Base-by-base conservation (phyloP, 2,113 vertebrate genomes). In the Gobius niger region DNA sequence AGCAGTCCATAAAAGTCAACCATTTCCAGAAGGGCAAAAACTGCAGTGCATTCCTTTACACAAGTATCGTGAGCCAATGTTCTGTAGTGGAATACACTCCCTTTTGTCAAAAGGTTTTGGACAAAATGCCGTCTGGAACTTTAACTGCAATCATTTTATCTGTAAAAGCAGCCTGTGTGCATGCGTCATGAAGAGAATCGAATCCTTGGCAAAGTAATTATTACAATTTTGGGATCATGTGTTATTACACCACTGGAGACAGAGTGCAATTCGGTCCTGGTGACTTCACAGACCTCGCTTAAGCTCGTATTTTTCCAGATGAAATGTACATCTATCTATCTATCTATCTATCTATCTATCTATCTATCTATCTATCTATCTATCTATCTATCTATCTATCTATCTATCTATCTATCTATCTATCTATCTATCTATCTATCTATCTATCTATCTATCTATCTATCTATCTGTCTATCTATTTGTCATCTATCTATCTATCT, bases 261-360 rank as follows among this genome's bases (percentile, higher is more conserved):
- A 76, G 42, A 46, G 42, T 73, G 62, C 65, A 13, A 65, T 56
- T 54, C 75, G 60, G 54, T 59, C 52, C 60, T 13, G 65, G 73
- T 80, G 75, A 75, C 78, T 70, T 68, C 63, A 24, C 67, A 81
- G 74, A 71, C 61, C 57, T 44, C 70, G 46, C 71, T 73, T 84
- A 80, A 85, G 74, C 76, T 82, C 52, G 73, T 60, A 53, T 63
- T 52, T 63, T 65, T 77, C 68, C 72, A 70, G 65, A 72, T 15
- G 44, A 76, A 73, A 41, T 71, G 66, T 54, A 9, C 16, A 54
- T 80, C 52, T 18, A 8, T 34, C 65, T 9, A 70, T 81, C 67
- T 57, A 76, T 67, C 60, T 47, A 0, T 13, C 63, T 75, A 47
- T 77, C 59, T 41, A 19, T 77, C 42, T 44, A 13, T 61, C 52